Evolutionary conservation across 2,888 invertebrate genomes (phyloP), one percentile per base, ranked within the genome.

Genomic region (Osmoderma eremita): DNA sequence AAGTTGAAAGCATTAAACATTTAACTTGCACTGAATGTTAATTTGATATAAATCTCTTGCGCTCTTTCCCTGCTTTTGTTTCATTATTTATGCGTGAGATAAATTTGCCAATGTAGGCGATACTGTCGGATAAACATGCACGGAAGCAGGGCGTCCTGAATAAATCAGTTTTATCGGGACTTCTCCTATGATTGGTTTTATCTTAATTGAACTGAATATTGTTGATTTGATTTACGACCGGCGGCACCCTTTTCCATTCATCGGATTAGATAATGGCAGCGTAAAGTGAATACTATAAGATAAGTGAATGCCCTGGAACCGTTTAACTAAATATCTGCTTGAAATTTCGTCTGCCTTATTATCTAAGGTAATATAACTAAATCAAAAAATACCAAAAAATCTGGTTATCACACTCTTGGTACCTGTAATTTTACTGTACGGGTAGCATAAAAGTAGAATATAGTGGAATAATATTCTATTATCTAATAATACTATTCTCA

Each of bases 171-270:
- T 56, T 56, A 56, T 56, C 56, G 39, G 13, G 42, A 56, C 56
- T 22, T 56, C 42, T 56, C 20, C 20, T 56, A 42, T 56, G 56
- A 56, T 56, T 41, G 24, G 56, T 56, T 56, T 56, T 56, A 56
- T 56, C 56, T 56, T 56, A 56, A 56, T 56, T 56, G 56, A 42
- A 56, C 56, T 8, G 56, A 56, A 42, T 56, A 56, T 56, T 56
- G 56, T 56, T 56, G 41, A 42, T 41, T 41, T 56, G 56, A 56
- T 56, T 56, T 56, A 56, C 42, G 39, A 30, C 30, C 5, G 38
- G 17, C 15, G 18, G 12, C 30, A 12, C 38, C 39, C n/a, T 38
- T 38, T 20, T 38, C 38, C 18, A 38, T 54, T 18, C n/a, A 54
- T 12, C n/a, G 38, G 17, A 54, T n/a, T 38, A 17, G 53, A 39